phyloP scores from a whole-genome alignment of 2,797 vertebrate genomes.

The Pempheris klunzingeri region DNA sequence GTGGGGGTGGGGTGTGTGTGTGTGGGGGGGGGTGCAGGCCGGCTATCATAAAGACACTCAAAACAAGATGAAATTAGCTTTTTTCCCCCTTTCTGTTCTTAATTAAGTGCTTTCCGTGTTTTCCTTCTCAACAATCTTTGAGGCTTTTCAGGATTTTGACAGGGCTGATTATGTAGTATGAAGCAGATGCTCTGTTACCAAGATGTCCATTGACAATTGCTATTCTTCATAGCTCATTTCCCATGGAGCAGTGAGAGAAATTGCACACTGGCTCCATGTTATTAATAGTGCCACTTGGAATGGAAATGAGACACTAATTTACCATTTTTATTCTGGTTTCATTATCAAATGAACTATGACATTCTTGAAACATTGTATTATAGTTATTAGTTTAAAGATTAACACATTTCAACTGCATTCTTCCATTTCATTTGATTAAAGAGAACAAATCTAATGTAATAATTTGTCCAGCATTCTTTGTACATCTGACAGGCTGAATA shows the following conservation, averaged over 20 bases:
- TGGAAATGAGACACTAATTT: constrained; percentile 83
- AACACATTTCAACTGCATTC: constrained; percentile 50
- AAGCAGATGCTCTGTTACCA: constrained; percentile 92
- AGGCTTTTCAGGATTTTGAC: constrained; percentile 75
- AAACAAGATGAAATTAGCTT: constrained; percentile 67
- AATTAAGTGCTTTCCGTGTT: constrained; percentile 70
- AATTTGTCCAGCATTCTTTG: background rate
- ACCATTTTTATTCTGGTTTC: constrained; percentile 64
- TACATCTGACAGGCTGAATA: constrained; percentile 26
- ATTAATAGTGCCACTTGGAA: constrained; percentile 81
- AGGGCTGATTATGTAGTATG: constrained; percentile 89
- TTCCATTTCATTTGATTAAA: constrained; percentile 56
- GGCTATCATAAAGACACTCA: constrained; percentile 55
- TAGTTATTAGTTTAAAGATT: constrained; percentile 56
- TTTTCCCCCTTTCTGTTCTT: constrained; percentile 52
- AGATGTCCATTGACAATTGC: constrained; percentile 93
- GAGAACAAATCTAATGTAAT: constrained; percentile 39
- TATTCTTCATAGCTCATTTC: constrained; percentile 92
- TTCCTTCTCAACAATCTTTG: constrained; percentile 63
- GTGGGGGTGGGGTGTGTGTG: too few species aligned
- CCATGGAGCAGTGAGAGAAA: constrained; percentile 81
- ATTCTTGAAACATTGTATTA: constrained; percentile 49
- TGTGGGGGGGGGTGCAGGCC: constrained; percentile 15
- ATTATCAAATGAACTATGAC: constrained; percentile 77
- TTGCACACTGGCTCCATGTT: constrained; percentile 74